A percentile compares a stretch with the other conserved stretches of the same genome.
Evolutionary conservation across 2,113 vertebrate genomes (phyloP).

Genomic region (Scophthalmus maximus): DNA sequence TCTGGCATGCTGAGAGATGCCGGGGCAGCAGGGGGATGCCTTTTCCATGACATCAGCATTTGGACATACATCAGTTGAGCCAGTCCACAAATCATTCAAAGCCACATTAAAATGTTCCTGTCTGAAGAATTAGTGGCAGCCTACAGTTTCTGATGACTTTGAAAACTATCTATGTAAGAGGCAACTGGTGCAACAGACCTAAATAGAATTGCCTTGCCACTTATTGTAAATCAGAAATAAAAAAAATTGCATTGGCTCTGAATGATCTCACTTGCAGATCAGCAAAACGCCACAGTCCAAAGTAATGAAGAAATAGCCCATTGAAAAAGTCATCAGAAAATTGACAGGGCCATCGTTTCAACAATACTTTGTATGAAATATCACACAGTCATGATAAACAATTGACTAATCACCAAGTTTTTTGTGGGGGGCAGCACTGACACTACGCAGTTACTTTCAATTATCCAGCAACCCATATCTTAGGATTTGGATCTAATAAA

Average conservation of each 20-base stretch:
- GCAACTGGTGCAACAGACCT: constrained; percentile 29
- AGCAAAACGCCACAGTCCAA: constrained; percentile 31
- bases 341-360: too few relatives aligned
- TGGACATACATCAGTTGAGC: constrained; percentile 71
- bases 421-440: too few relatives aligned
- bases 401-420: too few relatives aligned
- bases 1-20: constrained; percentile 62
- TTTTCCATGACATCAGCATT: constrained; percentile 78
- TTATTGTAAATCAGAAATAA: constrained; percentile 29
- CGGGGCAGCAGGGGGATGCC: constrained; percentile 65
- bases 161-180: constrained; percentile 56
- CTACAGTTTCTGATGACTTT: constrained; percentile 64
- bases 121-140: constrained; percentile 57
- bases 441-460: too few relatives aligned
- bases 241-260: constrained; percentile 11
- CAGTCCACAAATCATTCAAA: constrained; percentile 67
- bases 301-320: constrained; percentile 38
- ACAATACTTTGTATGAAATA: too few relatives aligned
- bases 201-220: constrained; percentile 41
- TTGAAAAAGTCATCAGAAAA: constrained; percentile 33
- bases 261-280: constrained; percentile 43
- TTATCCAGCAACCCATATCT: neutral
- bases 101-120: constrained; percentile 47
- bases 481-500: neutral
- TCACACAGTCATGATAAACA: too few relatives aligned